Percentiles rank a stretch among this genome's conserved stretches.
Evolutionary conservation across 2,888 invertebrate genomes (phyloP).

Genomic region (Platycheirus rosarum): DNA sequence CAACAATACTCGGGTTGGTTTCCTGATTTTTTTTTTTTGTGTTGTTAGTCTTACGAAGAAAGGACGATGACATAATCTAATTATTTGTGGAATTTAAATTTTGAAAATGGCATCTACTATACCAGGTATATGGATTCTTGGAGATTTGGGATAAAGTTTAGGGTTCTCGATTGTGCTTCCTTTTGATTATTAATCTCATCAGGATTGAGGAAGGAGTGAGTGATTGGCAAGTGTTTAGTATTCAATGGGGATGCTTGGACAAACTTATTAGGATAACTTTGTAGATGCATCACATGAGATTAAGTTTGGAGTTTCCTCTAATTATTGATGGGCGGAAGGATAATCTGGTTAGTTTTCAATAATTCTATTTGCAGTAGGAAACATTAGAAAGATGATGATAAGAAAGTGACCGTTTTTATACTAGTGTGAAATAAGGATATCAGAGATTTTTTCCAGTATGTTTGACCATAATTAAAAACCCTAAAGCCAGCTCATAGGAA

Average conservation of each 20-base stretch:
- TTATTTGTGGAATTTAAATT: slow-evolving; percentile 71
- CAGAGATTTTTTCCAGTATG: no score
- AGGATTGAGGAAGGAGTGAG: not conserved
- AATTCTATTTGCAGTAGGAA: no score
- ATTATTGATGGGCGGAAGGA: no score
- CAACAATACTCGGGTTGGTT: slow-evolving; percentile 52
- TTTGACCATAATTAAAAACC: no score
- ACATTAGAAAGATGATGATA: no score
- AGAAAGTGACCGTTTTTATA: no score
- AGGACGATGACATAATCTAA: slow-evolving; percentile 61
- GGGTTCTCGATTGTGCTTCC: slow-evolving; percentile 23
- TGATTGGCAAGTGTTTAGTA: slow-evolving; percentile 26
- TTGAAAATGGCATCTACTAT: slow-evolving; percentile 11
- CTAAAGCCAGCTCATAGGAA: no score
- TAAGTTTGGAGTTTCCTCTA: not conserved
- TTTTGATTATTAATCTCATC: slow-evolving; percentile 27
- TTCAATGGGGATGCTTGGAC: slow-evolving; percentile 18
- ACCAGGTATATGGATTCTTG: slow-evolving; percentile 30
- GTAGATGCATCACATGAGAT: not conserved
- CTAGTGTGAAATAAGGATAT: no score
- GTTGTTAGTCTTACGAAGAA: slow-evolving; percentile 16
- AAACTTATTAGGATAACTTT: slow-evolving; percentile 25
- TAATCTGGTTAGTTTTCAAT: no score
- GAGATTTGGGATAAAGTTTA: slow-evolving; percentile 7
- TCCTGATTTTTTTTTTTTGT: slow-evolving; percentile 45